Base-by-base conservation (phyloP, 2,888 invertebrate species). In the Brenthis hecate region DNA sequence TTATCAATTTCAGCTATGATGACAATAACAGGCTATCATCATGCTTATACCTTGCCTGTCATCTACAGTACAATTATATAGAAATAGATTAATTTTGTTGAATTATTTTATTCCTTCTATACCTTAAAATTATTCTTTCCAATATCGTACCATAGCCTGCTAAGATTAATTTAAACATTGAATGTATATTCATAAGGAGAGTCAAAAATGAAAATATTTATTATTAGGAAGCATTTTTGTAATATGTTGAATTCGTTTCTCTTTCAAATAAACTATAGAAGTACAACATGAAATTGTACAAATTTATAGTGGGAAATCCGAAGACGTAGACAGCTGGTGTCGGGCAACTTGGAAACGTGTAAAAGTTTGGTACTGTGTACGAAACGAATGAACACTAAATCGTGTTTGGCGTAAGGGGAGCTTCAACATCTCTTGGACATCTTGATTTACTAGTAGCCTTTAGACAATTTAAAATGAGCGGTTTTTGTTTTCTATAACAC, bases 321-420 rank as follows among this genome's bases (percentile, higher is more conserved):
- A 50, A 50, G 32, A 16, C 60, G 60, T 28, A 32, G 60, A 60
- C 60, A 60, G 60, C 60, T 50, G 60, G 28, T 60, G 50, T 60
- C 32, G 60, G 60, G 50, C 60, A 50, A 50, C 50, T 60, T 60
- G 13, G 50, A 32, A 60, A 16, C 60, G 28, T 16, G 60, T 60
- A 60, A 60, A 60, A 60, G 60, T 60, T 48, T n/a, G 50, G 60
- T 43, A 43, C 60, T 60, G 50, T 60, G 50, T 60, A 58, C 58
- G 48, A 14, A 32, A 60, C 32, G 60, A 60, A 60, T 60, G 60
- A 50, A 60, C 60, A 60, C 60, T 60, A 60, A 60, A 60, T 60
- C 50, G 60, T 60, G 28, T 50, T 60, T 50, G 60, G 50, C n/a
- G 8, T 50, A 50, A 28, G 36, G 43, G 19, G 47, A 57, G 8